Percentiles rank a stretch among this genome's conserved stretches.
phyloP scores from a whole-genome alignment of 2,113 vertebrate species.

The Heloderma charlesbogerti region DNA sequence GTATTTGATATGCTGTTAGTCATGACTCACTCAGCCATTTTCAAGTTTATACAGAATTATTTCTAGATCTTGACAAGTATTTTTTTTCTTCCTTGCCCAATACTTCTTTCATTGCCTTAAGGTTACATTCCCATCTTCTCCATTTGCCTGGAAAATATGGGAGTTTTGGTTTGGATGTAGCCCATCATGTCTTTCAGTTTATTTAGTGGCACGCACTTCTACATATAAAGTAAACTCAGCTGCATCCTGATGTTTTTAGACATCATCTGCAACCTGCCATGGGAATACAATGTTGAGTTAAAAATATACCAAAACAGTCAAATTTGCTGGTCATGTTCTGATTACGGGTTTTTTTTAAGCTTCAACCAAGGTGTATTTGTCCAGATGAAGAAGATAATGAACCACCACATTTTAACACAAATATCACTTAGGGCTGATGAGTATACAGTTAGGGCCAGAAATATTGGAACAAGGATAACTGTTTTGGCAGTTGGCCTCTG shows the following conservation, averaged over 20 bases:
- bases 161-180: conserved; percentile 14
- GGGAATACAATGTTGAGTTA: not conserved
- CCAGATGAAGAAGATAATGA: not conserved
- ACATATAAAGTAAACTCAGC: conserved; percentile 11
- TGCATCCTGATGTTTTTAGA: conserved; percentile 6
- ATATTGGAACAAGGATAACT: too few relatives aligned
- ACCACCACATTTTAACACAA: not conserved
- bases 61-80: conserved; percentile 59
- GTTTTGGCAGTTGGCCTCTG: too few relatives aligned
- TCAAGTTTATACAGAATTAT: conserved; percentile 68
- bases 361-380: not conserved
- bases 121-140: conserved; percentile 43
- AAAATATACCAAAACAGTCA: not conserved
- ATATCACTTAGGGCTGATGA: not conserved
- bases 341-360: not conserved
- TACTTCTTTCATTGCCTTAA: conserved; percentile 52
- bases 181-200: conserved; percentile 7
- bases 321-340: not conserved
- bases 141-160: conserved; percentile 31
- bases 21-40: conserved; percentile 65
- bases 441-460: too few relatives aligned
- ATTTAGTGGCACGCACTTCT: conserved; percentile 19
- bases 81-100: conserved; percentile 43
- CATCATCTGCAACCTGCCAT: conserved; percentile 32
- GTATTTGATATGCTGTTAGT: conserved; percentile 70